phyloP scores from a whole-genome alignment of 2,113 vertebrate genomes.

The Plecturocebus donacophilus region DNA sequence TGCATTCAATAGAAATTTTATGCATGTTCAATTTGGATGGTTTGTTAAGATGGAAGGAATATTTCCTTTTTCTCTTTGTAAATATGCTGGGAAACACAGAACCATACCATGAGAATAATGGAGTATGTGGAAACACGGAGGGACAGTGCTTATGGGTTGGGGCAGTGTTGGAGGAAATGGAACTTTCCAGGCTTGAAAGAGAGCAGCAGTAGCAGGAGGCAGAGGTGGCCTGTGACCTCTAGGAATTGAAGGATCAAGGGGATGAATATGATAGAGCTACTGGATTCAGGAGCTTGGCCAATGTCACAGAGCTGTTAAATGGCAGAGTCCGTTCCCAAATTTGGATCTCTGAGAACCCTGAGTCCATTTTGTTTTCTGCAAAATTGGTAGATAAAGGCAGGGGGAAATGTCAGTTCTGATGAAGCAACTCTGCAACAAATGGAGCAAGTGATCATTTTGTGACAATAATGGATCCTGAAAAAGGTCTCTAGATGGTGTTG shows the following conservation, averaged over 20 bases:
- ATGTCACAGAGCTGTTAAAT: neutral
- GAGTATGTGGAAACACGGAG: neutral
- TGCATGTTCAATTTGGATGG: neutral
- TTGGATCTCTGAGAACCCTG: neutral
- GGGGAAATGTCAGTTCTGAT: neutral
- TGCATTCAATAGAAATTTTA: neutral
- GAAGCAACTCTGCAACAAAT: neutral
- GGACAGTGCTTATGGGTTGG: neutral
- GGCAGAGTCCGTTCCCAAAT: neutral
- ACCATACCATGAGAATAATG: neutral
- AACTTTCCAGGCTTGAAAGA: neutral
- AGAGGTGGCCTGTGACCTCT: neutral
- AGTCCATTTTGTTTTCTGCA: neutral
- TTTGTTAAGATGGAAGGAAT: neutral
- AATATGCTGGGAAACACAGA: neutral
- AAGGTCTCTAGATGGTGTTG: neutral
- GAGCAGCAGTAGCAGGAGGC: neutral
- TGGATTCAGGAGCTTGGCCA: neutral
- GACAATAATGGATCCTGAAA: neutral
- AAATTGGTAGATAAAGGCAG: neutral
- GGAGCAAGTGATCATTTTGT: neutral
- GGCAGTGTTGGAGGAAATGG: neutral
- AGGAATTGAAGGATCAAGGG: neutral
- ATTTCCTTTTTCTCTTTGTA: neutral
- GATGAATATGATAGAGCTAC: neutral